Conservation (phyloP, 23 tunicate species). For the Diplosoma virens region DNA sequence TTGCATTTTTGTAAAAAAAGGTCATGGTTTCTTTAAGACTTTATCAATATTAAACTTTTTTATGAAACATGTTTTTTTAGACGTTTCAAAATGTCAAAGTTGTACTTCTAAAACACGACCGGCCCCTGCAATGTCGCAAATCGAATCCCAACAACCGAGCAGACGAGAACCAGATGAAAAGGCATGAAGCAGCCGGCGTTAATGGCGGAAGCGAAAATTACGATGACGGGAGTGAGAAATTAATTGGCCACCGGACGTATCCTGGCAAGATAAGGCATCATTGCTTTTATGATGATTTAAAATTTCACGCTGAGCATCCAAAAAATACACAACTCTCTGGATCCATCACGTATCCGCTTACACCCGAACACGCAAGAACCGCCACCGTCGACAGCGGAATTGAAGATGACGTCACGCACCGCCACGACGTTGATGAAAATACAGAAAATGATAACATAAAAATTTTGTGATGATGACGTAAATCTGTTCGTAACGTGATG, state of each 20-base stretch:
- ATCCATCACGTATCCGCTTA: not conserved
- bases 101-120: constrained; percentile 3
- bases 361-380: too few relatives aligned
- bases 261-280: too few relatives aligned
- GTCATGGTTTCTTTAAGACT: too few relatives aligned
- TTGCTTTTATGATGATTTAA: too few relatives aligned
- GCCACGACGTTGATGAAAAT: not conserved
- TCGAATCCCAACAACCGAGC: not conserved
- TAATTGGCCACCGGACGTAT: not conserved
- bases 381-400: constrained; percentile 17
- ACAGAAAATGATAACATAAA: too few relatives aligned
- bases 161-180: not conserved
- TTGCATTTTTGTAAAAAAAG: too few relatives aligned
- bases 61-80: constrained; percentile 4
- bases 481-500: too few relatives aligned
- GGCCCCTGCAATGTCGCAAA: constrained; percentile 14
- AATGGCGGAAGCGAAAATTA: not conserved
- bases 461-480: too few relatives aligned
- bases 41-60: not conserved
- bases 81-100: constrained; percentile 53
- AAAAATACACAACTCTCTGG: not conserved
- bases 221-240: not conserved
- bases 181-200: not conserved
- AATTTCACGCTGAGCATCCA: too few relatives aligned
- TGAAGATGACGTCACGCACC: not conserved